A percentile compares a stretch with the other conserved stretches of the same genome.
These are phyloP conservation scores for Oceanites oceanicus DNA, from an alignment of 2,113 vertebrate genomes.

Conservation along the genomic window DNA sequence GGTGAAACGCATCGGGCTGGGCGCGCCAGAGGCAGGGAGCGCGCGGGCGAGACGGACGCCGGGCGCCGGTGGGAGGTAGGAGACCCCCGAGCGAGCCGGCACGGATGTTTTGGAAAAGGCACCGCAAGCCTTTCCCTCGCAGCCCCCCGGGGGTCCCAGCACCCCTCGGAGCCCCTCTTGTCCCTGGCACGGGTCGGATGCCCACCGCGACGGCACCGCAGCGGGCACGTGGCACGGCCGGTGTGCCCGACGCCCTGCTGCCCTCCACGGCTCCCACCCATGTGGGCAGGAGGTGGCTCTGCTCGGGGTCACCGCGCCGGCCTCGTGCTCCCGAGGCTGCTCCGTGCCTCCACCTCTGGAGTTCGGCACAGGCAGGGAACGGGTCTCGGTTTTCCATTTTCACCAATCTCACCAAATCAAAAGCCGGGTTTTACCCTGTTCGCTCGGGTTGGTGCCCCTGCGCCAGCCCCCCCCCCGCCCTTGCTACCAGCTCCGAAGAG, in stretches of 20 bases:
- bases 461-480: too few relatives aligned
- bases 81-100: background rate
- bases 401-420: background rate
- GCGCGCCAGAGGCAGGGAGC: background rate
- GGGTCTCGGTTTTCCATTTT: background rate
- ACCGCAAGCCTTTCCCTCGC: too few relatives aligned
- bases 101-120: background rate
- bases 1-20: background rate
- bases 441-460: background rate
- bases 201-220: accelerated
- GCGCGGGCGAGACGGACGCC: background rate
- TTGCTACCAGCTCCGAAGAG: background rate
- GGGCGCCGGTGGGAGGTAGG: background rate
- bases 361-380: background rate
- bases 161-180: background rate
- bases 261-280: background rate
- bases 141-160: background rate
- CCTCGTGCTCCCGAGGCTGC: background rate
- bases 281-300: background rate
- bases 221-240: accelerated
- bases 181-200: background rate
- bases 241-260: background rate
- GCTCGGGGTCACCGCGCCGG: background rate
- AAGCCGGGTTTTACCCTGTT: background rate
- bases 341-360: background rate